A percentile compares a stretch with the other conserved stretches of the same genome.
phyloP scores from a whole-genome alignment of 2,797 vertebrate species.

The Coluber constrictor region DNA sequence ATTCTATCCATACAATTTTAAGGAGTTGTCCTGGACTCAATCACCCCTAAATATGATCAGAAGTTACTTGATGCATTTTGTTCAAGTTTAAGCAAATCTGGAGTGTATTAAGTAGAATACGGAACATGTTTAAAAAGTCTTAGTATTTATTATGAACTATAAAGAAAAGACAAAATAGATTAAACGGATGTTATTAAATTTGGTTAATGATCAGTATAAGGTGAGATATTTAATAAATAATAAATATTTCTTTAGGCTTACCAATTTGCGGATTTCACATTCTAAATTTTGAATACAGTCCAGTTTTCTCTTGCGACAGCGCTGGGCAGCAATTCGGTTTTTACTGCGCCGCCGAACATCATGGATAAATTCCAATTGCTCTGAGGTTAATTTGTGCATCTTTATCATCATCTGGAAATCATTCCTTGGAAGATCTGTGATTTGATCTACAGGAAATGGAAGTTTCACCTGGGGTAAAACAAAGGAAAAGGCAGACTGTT shows the following conservation, averaged over 20 bases:
- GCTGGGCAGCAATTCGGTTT: conserved; percentile 95
- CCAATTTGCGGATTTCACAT: conserved; percentile 97
- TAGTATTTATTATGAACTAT: not conserved
- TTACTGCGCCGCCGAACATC: conserved; percentile 94
- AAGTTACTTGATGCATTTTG: not conserved
- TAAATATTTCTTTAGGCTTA: conserved; percentile 64
- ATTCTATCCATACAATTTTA: not conserved
- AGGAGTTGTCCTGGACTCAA: not conserved
- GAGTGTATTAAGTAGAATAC: not conserved
- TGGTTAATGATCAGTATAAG: not conserved
- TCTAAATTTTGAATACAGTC: conserved; percentile 98
- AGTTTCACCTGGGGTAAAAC: conserved; percentile 89
- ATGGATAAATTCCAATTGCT: conserved; percentile 98
- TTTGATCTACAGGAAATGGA: conserved; percentile 98
- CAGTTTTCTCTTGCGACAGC: conserved; percentile 97
- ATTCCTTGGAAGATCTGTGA: conserved; percentile 99
- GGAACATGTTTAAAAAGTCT: not conserved
- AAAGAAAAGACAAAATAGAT: not conserved
- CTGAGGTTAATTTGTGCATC: conserved; percentile 99
- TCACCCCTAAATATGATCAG: not conserved
- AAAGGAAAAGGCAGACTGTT: conserved; percentile 44
- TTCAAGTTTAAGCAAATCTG: not conserved
- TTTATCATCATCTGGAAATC: conserved; percentile 99
- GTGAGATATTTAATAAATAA: not conserved
- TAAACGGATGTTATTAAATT: not conserved